A percentile compares a stretch with the other conserved stretches of the same genome.
Conservation (phyloP, 2,888 invertebrate species). For the Agrenia bidenticulata region DNA sequence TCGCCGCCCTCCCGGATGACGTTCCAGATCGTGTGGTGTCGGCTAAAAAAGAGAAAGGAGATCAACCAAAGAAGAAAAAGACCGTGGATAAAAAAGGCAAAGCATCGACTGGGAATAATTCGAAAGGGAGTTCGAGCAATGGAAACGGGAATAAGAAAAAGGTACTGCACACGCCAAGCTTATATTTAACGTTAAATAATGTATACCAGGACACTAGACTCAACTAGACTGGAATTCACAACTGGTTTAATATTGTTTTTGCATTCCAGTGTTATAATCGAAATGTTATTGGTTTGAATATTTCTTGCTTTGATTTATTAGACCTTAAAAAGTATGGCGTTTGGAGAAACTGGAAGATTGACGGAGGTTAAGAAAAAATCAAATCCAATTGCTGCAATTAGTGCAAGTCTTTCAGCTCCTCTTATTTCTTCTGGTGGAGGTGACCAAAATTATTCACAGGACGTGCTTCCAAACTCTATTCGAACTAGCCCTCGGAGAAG, state of each 20-base stretch:
- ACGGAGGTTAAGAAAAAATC: conserved; percentile 36
- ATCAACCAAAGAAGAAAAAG: conserved; percentile 27
- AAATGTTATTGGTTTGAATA: not conserved
- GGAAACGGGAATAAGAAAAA: not conserved
- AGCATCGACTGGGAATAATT: not conserved
- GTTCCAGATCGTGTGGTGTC: conserved; percentile 49
- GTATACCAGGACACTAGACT: not conserved
- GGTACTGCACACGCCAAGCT: not conserved
- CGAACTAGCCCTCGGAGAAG: conserved; percentile 10
- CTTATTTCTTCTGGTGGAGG: too few relatives aligned
- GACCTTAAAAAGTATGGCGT: conserved; percentile 41
- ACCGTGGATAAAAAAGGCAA: conserved; percentile 6
- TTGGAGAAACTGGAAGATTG: conserved; percentile 30
- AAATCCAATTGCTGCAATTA: not conserved
- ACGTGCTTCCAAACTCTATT: conserved; percentile 4
- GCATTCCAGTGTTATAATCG: not conserved
- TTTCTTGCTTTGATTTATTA: not conserved
- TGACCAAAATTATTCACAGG: conserved; percentile 16
- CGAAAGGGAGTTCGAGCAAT: not conserved
- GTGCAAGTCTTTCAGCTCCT: not conserved
- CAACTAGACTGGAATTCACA: not conserved
- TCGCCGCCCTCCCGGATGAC: conserved; percentile 50
- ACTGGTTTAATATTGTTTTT: not conserved
- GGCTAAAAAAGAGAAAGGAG: conserved; percentile 32
- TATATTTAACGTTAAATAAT: not conserved